Evolutionary conservation across 2,113 vertebrate species (phyloP).

Genomic region (Pogona vitticeps): DNA sequence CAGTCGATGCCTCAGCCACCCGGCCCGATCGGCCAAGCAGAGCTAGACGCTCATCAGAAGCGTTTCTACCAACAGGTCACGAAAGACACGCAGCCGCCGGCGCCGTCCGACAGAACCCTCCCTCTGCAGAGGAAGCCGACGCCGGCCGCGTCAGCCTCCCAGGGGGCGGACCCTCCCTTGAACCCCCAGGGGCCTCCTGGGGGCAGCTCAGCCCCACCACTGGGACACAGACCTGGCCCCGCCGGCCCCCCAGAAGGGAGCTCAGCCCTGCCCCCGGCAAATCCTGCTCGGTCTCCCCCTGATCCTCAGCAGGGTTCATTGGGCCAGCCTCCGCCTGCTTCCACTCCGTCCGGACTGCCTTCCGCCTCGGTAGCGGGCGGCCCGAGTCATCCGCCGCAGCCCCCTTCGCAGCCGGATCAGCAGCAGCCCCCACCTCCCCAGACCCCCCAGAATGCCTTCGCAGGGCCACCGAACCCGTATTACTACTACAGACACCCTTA

Average conservation of each 20-base stretch:
- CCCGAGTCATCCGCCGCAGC: constrained; percentile 49
- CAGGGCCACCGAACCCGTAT: constrained; percentile 66
- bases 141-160: constrained; percentile 39
- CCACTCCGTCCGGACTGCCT: background rate
- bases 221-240: constrained; percentile 54
- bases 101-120: constrained; percentile 53
- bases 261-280: constrained; percentile 34
- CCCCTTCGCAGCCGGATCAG: constrained; percentile 66
- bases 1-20: constrained; percentile 47
- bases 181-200: constrained; percentile 54
- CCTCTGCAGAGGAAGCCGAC: constrained; percentile 51
- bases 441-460: constrained; percentile 79
- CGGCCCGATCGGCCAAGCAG: constrained; percentile 36
- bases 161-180: constrained; percentile 26
- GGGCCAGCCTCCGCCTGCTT: constrained; percentile 34
- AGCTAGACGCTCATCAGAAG: constrained; percentile 63
- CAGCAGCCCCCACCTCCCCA: constrained; percentile 78
- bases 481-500: constrained; percentile 76
- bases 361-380: background rate
- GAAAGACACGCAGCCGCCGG: constrained; percentile 81
- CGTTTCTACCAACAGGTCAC: constrained; percentile 94
- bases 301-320: constrained; percentile 16
- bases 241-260: constrained; percentile 36
- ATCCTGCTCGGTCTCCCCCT: background rate
- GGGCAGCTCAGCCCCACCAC: constrained; percentile 42